Conservation (phyloP, 2,888 invertebrate genomes). For the Charanyca ferruginea region DNA sequence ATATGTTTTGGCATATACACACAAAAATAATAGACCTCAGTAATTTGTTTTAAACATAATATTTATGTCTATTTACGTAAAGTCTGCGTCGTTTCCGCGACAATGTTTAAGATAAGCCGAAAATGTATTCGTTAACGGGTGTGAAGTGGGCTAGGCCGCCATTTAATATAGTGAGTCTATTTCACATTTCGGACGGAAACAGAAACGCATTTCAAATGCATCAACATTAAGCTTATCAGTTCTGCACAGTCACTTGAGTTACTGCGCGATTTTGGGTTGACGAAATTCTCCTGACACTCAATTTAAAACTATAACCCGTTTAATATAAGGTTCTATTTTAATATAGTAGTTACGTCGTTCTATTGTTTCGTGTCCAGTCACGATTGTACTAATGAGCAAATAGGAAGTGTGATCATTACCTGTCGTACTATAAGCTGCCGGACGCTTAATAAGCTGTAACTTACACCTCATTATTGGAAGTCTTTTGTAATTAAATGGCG, state of each 20-base stretch:
- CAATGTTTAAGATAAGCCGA: slow-evolving; percentile 77
- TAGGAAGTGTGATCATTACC: slow-evolving; percentile 42
- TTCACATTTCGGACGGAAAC: slow-evolving; percentile 51
- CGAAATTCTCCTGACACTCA: not conserved
- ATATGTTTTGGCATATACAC: slow-evolving; percentile 46
- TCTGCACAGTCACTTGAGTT: slow-evolving; percentile 16
- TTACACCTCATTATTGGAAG: slow-evolving; percentile 16
- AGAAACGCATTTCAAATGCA: slow-evolving; percentile 56
- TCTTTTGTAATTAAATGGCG: slow-evolving; percentile 9
- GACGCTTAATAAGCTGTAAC: slow-evolving; percentile 29
- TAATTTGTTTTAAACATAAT: slow-evolving; percentile 76
- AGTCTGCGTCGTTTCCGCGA: slow-evolving; percentile 78
- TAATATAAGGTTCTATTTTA: not conserved
- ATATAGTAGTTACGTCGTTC: slow-evolving; percentile 2
- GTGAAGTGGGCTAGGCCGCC: slow-evolving; percentile 67
- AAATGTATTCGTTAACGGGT: slow-evolving; percentile 73
- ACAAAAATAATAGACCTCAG: slow-evolving; percentile 50
- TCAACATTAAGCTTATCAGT: slow-evolving; percentile 38
- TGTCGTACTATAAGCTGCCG: slow-evolving; percentile 13
- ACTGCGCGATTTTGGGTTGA: slow-evolving; percentile 26
- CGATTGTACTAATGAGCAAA: slow-evolving; percentile 42
- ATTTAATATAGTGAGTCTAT: slow-evolving; percentile 54
- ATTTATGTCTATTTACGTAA: slow-evolving; percentile 79
- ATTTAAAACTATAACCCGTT: not conserved
- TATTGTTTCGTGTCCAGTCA: slow-evolving; percentile 4